A percentile compares a stretch with the other conserved stretches of the same genome.
Conservation (phyloP, 1,140 invertebrate genomes). For the Vanessa atalanta region DNA sequence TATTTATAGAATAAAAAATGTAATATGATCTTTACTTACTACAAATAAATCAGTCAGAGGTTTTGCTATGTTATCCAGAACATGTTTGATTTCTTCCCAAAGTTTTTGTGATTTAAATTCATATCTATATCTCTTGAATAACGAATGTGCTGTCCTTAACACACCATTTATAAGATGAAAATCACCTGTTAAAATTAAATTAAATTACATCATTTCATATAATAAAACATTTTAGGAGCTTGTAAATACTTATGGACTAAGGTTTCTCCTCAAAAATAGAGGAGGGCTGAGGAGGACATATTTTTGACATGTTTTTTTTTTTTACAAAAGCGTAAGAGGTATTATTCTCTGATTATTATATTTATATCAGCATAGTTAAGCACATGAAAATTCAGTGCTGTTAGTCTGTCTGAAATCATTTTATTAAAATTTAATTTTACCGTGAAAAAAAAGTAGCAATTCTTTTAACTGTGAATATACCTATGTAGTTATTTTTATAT, state of each 20-base stretch:
- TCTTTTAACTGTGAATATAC: no score
- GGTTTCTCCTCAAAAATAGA: no score
- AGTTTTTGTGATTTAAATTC: slow-evolving; percentile 97
- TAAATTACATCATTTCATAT: background rate
- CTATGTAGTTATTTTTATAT: no score
- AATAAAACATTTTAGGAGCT: background rate
- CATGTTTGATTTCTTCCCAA: slow-evolving; percentile 98
- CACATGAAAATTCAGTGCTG: no score
- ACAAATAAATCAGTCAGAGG: slow-evolving; percentile 95
- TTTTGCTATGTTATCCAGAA: slow-evolving; percentile 95
- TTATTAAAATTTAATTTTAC: no score
- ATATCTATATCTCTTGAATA: slow-evolving; percentile 97
- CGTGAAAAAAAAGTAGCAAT: no score
- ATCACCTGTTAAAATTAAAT: slow-evolving; percentile 84
- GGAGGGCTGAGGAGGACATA: no score
- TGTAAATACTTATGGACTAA: background rate
- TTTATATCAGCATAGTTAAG: no score
- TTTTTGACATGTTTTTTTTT: no score
- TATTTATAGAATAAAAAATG: slow-evolving; percentile 10
- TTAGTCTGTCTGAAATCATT: no score
- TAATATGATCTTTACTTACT: slow-evolving; percentile 79
- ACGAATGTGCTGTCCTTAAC: slow-evolving; percentile 95
- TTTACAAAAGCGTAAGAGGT: no score
- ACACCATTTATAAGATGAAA: slow-evolving; percentile 98
- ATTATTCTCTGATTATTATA: no score